Evolutionary conservation across 2,888 invertebrate genomes (phyloP).

Genomic region (Drosophila lacicola): DNA sequence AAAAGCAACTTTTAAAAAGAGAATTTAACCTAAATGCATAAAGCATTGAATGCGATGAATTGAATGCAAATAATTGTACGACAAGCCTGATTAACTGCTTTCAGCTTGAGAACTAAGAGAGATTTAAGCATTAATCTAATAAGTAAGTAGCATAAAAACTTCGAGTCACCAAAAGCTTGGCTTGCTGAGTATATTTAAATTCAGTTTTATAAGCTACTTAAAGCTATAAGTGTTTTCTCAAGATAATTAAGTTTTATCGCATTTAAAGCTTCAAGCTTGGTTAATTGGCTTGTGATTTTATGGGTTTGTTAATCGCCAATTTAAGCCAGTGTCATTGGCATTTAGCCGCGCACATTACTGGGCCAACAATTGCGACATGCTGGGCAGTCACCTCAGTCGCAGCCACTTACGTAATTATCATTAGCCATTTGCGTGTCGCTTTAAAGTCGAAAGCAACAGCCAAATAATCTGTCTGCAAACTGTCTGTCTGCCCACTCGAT

Average conservation of each 20-base stretch:
- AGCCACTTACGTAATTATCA: constrained; percentile 62
- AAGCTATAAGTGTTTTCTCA: too few relatives aligned
- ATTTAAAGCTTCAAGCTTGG: neutral
- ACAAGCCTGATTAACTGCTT: too few relatives aligned
- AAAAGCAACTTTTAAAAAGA: neutral
- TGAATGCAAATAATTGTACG: too few relatives aligned
- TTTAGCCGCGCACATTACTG: constrained; percentile 16
- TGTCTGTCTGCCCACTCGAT: constrained; percentile 6
- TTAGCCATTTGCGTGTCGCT: constrained; percentile 71
- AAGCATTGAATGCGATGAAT: too few relatives aligned
- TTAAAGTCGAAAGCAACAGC: constrained; percentile 56
- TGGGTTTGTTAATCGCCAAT: neutral
- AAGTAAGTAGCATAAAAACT: too few relatives aligned
- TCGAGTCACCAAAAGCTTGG: too few relatives aligned
- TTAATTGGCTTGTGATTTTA: neutral
- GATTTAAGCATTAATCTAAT: too few relatives aligned
- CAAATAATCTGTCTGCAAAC: constrained; percentile 58
- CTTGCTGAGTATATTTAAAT: neutral
- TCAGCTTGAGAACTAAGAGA: too few relatives aligned
- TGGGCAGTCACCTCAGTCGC: constrained; percentile 32
- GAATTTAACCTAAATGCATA: too few relatives aligned
- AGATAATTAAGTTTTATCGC: neutral
- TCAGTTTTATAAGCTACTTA: too few relatives aligned
- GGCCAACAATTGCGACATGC: constrained; percentile 30
- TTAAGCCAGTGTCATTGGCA: constrained; percentile 35